Conservation (phyloP, 2,888 invertebrate species). For the Thereva unica region DNA sequence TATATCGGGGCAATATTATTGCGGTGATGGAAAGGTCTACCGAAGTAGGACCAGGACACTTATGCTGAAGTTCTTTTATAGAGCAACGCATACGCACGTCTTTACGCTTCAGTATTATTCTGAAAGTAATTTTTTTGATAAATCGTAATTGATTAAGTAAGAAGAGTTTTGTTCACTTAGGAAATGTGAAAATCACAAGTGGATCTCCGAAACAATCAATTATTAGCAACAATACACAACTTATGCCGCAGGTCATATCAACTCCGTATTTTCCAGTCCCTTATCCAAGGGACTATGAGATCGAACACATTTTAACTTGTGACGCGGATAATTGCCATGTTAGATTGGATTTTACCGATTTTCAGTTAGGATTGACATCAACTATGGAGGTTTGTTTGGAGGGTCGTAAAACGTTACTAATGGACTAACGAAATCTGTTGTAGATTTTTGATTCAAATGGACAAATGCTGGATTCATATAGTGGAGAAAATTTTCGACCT, state of each 20-base stretch:
- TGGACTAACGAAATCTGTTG: background rate
- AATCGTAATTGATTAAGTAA: too few relatives aligned
- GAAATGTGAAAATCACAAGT: slow-evolving; percentile 62
- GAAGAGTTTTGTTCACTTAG: slow-evolving; percentile 51
- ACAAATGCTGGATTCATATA: slow-evolving; percentile 67
- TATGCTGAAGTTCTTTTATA: slow-evolving; percentile 64
- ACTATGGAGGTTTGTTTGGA: slow-evolving; percentile 65
- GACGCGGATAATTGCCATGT: slow-evolving; percentile 64
- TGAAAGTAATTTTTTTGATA: slow-evolving; percentile 60
- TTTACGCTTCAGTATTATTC: slow-evolving; percentile 68
- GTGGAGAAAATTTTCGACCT: slow-evolving; percentile 70
- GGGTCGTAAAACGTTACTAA: background rate
- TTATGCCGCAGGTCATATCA: slow-evolving; percentile 60
- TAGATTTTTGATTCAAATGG: slow-evolving; percentile 72
- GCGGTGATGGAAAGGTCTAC: slow-evolving; percentile 62
- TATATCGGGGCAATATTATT: slow-evolving; percentile 64
- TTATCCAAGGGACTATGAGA: slow-evolving; percentile 69
- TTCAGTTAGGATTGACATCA: slow-evolving; percentile 67
- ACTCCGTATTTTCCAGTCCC: slow-evolving; percentile 71
- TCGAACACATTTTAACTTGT: slow-evolving; percentile 68
- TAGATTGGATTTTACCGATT: slow-evolving; percentile 69
- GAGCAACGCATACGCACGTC: slow-evolving; percentile 63
- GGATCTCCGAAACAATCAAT: slow-evolving; percentile 58
- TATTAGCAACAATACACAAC: slow-evolving; percentile 53
- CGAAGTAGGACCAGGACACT: slow-evolving; percentile 66